Evolutionary conservation across 2,888 invertebrate genomes (phyloP).

Genomic region (Oligia strigilis): DNA sequence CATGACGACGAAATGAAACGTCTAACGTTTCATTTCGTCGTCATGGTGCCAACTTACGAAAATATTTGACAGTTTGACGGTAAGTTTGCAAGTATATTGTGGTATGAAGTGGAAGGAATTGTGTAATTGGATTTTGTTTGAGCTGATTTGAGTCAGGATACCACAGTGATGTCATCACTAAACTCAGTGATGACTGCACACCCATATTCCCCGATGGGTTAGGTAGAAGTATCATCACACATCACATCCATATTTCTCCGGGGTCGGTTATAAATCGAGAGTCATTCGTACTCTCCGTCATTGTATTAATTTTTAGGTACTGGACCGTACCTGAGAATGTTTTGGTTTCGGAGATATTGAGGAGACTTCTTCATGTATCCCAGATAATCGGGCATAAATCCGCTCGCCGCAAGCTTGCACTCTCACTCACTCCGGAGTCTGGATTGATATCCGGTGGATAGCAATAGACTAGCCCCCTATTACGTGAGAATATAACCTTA

Average conservation of each 20-base stretch:
- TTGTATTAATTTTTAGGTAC: too few species aligned
- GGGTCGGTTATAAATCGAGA: too few species aligned
- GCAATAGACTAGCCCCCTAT: too few species aligned
- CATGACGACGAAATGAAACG: conserved; percentile 57
- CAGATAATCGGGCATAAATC: neutral
- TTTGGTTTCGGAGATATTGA: neutral
- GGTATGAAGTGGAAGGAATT: neutral
- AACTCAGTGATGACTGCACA: neutral
- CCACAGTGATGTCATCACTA: neutral
- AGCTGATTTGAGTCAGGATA: neutral
- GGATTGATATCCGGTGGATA: too few species aligned
- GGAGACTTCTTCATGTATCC: too few species aligned
- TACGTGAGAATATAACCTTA: neutral
- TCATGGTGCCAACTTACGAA: too few species aligned
- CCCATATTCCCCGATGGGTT: too few species aligned
- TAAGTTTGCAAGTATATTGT: conserved; percentile 2
- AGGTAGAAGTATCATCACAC: neutral
- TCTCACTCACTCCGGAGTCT: too few species aligned
- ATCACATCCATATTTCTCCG: too few species aligned
- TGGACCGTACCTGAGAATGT: too few species aligned
- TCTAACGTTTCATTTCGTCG: too few species aligned
- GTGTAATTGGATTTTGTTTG: conserved; percentile 13
- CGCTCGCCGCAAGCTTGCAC: neutral
- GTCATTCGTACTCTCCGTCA: too few species aligned
- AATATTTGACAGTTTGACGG: conserved; percentile 41